Evolutionary conservation across 1,140 invertebrate species (phyloP), one percentile per base, ranked within the genome.

Genomic region (Riptortus pedestris): DNA sequence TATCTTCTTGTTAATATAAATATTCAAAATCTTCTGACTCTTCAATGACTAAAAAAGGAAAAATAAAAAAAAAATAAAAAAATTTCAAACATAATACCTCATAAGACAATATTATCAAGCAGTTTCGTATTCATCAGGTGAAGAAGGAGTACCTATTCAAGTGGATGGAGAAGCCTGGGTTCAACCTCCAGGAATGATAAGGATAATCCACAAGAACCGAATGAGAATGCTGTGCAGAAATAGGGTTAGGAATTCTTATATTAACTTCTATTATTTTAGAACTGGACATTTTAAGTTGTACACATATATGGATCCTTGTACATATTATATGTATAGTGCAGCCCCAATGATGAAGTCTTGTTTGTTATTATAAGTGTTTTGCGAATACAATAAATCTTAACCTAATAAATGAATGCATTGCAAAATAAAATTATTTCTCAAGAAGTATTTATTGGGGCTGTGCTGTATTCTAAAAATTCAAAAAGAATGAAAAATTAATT

Each of bases 161-260:
- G 94, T 97, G 20, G 94, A 98, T 75, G 94, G 95, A 0, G 95
- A 98, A 77, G 93, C 95, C 11, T 98, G 95, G 95, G 80, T 96
- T n/a, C 94, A 98, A 76, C 91, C 91, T 0, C 93, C 95, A 0
- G 94, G 94, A 28, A 91, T 93, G 70, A 93, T 98, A 69, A 82
- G 91, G 48, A 96, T 98, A 62, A 85, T 95, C 68, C 94, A 97
- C 74, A 97, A 97, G 77, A 98, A 97, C 77, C 80, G 93, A 65
- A 93, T 95, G 72, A 93, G 96, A 78, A 94, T 98, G 87, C 76
- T 98, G 3, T 93, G 88, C 69, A 78, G 93, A 55, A 95, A 96
- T 73, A 80, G 92, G 69, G 85, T 86, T 75, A 75, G 74, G 74
- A 62, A 18, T 64, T 27, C 22, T 58, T 38, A 2, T 11, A 29